Evolutionary conservation across 2,888 invertebrate genomes (phyloP), one percentile per base, ranked within the genome.

Genomic region (Tinea pellionella): DNA sequence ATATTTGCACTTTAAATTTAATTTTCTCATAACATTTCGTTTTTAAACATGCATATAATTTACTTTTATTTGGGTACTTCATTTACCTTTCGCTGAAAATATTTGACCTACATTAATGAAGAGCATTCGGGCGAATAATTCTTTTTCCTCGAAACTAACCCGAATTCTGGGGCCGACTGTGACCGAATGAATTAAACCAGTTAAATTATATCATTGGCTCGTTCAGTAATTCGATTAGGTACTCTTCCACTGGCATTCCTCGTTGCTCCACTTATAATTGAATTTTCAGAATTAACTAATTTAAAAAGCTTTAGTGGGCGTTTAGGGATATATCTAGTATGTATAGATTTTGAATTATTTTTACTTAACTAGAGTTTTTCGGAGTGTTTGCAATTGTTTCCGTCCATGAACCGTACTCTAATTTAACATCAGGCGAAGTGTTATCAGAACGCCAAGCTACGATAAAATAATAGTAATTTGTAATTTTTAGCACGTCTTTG

Each of bases 191-290:
- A 83, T 84, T 84, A 78, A 80, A 78, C 75, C 77, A 82, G 80
- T 78, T 81, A 78, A 85, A 83, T 85, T 82, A 83, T 84, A 82
- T 83, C 80, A 85, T 78, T 83, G 80, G 68, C 69, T 37, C 69
- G 75, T 42, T 67, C 74, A 63, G 74, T 85, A 81, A 85, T 78
- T 84, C 78, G 76, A 83, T 84, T 81, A 81, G n/a, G n/a, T n/a
- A n/a, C n/a, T n/a, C n/a, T 37, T n/a, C 61, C 41, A 18, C 56
- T 13, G 41, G 32, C 58, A 59, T 61, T 61, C 51, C 47, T 29
- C 58, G 58, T 2, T 12, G 59, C 43, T 59, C 59, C 59, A 59
- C 47, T 59, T 61, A 59, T 41, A 61, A 61, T 61, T 61, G 51
- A 59, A 59, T 13, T 16, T 60, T 59, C 9, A 37, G 2, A 37